A percentile compares a stretch with the other conserved stretches of the same genome.
Evolutionary conservation across 2,113 vertebrate species (phyloP).

Genomic region (Solea senegalensis): DNA sequence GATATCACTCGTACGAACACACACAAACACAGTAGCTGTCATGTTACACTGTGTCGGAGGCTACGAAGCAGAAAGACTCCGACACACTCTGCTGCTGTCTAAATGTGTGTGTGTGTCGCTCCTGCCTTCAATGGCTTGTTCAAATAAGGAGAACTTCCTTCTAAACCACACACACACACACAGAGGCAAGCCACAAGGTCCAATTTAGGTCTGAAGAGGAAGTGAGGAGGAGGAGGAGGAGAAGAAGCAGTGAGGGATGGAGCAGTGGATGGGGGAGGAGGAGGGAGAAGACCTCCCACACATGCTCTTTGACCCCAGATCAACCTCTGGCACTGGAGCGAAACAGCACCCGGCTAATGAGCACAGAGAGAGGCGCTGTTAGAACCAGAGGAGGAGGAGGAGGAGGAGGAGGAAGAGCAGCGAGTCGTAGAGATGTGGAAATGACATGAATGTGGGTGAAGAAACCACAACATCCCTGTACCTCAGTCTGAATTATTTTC

Average conservation of each 20-base stretch:
- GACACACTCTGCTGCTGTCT: background rate
- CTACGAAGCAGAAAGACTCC: background rate
- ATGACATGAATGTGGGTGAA: no score
- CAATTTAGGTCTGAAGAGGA: slow-evolving; percentile 38
- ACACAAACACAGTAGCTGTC: background rate
- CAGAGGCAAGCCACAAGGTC: slow-evolving; percentile 21
- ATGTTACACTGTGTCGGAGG: background rate
- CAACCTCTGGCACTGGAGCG: slow-evolving; percentile 13
- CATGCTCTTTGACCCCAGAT: slow-evolving; percentile 49
- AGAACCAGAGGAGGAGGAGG: background rate
- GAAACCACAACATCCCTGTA: no score
- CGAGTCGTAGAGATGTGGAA: no score
- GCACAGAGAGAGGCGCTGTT: background rate
- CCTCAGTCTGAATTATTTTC: no score
- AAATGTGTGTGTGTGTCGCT: slow-evolving; percentile 19
- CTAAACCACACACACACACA: slow-evolving; percentile 20
- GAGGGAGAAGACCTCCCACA: slow-evolving; percentile 11
- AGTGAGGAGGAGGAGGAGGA: slow-evolving; percentile 14
- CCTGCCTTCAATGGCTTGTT: slow-evolving; percentile 31
- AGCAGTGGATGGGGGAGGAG: background rate
- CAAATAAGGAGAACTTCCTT: slow-evolving; percentile 35
- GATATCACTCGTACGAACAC: background rate
- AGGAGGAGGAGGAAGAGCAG: background rate
- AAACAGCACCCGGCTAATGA: slow-evolving; percentile 22
- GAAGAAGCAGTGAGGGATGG: background rate